A percentile compares a stretch with the other conserved stretches of the same genome.
Evolutionary conservation across 2,113 vertebrate species (phyloP).

Genomic region (Oryzias celebensis): DNA sequence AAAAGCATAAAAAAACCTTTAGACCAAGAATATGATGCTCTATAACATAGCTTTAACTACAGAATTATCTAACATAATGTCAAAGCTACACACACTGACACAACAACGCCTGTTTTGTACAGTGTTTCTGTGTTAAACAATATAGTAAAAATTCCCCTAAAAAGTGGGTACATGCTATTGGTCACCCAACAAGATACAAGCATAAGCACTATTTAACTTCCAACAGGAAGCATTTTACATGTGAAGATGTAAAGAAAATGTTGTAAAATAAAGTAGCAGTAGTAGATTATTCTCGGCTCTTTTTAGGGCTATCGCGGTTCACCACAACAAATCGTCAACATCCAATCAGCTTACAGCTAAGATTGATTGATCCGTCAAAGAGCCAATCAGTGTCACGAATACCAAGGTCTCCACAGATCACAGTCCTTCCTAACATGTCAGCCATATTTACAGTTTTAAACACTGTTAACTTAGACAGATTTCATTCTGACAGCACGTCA

Average conservation of each 20-base stretch:
- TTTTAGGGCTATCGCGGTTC: background rate
- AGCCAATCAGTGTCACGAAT: conserved; percentile 58
- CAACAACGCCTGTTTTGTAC: background rate
- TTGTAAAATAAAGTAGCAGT: too few species aligned
- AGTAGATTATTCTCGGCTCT: conserved; percentile 32
- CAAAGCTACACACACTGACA: background rate
- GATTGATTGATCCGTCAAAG: conserved; percentile 30
- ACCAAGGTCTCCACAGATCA: conserved; percentile 35
- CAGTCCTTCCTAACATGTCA: conserved; percentile 77
- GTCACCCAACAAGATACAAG: background rate
- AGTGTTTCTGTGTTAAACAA: background rate
- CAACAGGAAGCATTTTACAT: too few species aligned
- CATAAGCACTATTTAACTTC: too few species aligned
- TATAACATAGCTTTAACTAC: too few species aligned
- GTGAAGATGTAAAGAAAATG: too few species aligned
- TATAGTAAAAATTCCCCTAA: conserved; percentile 43
- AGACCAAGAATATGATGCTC: background rate
- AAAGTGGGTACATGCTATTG: background rate
- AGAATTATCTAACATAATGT: too few species aligned
- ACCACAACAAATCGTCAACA: conserved; percentile 19
- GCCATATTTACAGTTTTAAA: conserved; percentile 79
- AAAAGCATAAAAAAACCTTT: background rate
- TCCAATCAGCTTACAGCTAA: conserved; percentile 60
- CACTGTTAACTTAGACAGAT: conserved; percentile 25
- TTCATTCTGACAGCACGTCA: background rate